phyloP scores from a whole-genome alignment of 2,888 invertebrate genomes.

The Lepidocyrtoides sp. region DNA sequence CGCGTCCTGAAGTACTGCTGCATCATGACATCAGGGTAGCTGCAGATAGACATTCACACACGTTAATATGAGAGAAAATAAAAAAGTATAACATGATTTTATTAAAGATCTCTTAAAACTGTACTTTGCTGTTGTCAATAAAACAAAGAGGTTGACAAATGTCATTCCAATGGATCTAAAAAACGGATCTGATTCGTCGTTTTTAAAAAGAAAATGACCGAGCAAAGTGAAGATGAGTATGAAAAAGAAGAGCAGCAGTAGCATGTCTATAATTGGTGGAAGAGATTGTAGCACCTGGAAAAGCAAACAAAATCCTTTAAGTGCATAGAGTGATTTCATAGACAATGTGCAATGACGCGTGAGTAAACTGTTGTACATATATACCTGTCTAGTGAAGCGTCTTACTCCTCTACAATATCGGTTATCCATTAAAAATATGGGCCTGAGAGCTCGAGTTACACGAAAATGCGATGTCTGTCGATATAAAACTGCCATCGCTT shows the following conservation, averaged over 20 bases:
- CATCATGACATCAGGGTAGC: constrained; percentile 98
- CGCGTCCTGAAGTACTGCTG: constrained; percentile 93
- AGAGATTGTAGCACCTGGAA: constrained; percentile 93
- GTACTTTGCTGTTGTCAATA: constrained; percentile 96
- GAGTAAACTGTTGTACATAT: no score
- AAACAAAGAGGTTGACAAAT: constrained; percentile 95
- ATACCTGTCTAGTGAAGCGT: constrained; percentile 86
- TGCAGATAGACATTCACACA: constrained; percentile 88
- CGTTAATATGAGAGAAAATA: no score
- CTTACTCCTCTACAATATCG: constrained; percentile 93
- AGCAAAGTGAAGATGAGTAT: constrained; percentile 94
- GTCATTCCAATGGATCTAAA: constrained; percentile 93
- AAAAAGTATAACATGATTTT: no score
- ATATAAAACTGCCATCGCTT: constrained; percentile 93
- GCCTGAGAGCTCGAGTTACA: constrained; percentile 94
- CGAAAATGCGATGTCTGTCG: constrained; percentile 95
- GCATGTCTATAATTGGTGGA: constrained; percentile 96
- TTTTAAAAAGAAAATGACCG: constrained; percentile 94
- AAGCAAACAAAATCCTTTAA: constrained; percentile 83
- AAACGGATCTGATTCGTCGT: constrained; percentile 91
- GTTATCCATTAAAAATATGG: constrained; percentile 96
- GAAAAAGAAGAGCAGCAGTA: constrained; percentile 94
- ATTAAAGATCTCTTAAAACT: no score
- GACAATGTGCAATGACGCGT: no score
- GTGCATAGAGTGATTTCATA: background rate